Evolutionary conservation across 2,888 invertebrate genomes (phyloP).

Genomic region (Anthophora plumipes): DNA sequence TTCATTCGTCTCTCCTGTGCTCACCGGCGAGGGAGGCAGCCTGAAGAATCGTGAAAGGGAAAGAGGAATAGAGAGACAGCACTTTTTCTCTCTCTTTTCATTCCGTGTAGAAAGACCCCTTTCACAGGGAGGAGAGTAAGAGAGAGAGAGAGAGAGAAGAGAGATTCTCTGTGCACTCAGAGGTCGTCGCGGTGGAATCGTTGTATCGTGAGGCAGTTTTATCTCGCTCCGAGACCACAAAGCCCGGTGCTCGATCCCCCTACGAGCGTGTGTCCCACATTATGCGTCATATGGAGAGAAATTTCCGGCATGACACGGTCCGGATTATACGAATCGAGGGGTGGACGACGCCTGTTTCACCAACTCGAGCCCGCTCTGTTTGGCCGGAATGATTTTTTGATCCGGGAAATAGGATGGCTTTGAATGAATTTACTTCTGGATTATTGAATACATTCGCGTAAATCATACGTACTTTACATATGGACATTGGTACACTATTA

Average conservation of each 20-base stretch:
- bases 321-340: conserved; percentile 55
- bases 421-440: background rate
- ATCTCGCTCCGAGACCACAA: conserved; percentile 64
- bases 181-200: conserved; percentile 47
- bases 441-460: background rate
- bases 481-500: background rate
- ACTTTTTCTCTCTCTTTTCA: conserved; percentile 10
- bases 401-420: background rate
- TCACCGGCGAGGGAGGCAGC: conserved; percentile 43
- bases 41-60: conserved; percentile 55
- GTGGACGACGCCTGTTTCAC: background rate
- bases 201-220: conserved; percentile 70
- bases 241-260: conserved; percentile 28
- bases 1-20: conserved; percentile 75
- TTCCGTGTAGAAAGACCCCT: conserved; percentile 3
- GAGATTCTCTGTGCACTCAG: conserved; percentile 22
- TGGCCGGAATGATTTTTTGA: background rate
- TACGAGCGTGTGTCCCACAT: conserved; percentile 52
- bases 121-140: conserved; percentile 9
- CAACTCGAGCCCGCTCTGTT: background rate
- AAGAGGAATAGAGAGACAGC: conserved; percentile 55
- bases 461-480: background rate
- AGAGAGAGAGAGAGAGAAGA: conserved; percentile 14
- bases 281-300: conserved; percentile 55
- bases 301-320: conserved; percentile 60